A percentile compares a stretch with the other conserved stretches of the same genome.
Evolutionary conservation across 2,113 vertebrate species (phyloP).

Genomic region (Anarhynchus alexandrinus): DNA sequence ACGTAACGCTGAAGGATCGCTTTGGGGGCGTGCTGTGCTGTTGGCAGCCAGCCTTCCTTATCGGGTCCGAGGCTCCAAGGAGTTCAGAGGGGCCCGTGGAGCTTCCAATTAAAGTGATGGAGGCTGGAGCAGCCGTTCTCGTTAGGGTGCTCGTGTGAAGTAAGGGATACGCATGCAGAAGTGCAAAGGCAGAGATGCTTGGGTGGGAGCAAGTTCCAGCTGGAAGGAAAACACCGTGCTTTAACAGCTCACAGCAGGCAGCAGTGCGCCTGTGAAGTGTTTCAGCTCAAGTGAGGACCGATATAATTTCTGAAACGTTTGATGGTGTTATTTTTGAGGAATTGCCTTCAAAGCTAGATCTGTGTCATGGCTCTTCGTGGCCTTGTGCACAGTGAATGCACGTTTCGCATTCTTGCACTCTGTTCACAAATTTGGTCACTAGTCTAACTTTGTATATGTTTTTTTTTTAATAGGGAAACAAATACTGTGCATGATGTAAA

Average conservation of each 20-base stretch:
- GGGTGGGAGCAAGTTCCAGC: background rate
- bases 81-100: background rate
- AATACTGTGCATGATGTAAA: rapidly evolving
- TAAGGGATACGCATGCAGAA: rapidly evolving
- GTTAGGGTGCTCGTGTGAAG: rapidly evolving
- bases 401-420: rapidly evolving
- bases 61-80: background rate
- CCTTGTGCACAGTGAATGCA: rapidly evolving
- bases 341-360: background rate
- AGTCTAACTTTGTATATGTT: background rate
- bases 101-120: rapidly evolving
- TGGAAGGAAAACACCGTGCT: rapidly evolving
- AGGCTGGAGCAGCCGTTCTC: background rate
- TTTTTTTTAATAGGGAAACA: background rate
- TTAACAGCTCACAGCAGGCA: rapidly evolving
- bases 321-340: background rate
- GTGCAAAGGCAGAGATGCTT: rapidly evolving
- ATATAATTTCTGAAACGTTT: rapidly evolving
- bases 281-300: rapidly evolving
- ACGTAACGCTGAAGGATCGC: rapidly evolving
- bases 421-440: background rate
- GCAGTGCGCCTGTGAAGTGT: background rate
- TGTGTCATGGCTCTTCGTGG: rapidly evolving
- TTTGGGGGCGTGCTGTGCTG: background rate
- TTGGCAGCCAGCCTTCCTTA: background rate